Base-by-base conservation (phyloP, 2,797 vertebrate species). In the Cirrhinus mrigala region DNA sequence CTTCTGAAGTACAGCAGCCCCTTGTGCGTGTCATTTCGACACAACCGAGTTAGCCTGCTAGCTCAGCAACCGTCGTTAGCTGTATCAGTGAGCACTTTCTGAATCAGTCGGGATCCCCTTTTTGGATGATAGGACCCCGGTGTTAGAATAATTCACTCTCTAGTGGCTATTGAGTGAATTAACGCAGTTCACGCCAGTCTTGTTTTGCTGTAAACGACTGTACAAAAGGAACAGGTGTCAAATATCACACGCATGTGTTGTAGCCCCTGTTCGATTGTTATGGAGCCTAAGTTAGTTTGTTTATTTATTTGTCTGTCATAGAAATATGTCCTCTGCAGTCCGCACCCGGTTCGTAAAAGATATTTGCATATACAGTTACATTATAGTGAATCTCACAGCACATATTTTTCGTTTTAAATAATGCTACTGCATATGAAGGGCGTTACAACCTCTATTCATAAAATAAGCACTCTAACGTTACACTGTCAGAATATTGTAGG, bases 151-250 rank as follows among this genome's bases (percentile, higher is more conserved):
- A n/a, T 74, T 18, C 24, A 12, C 7, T 46, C 3, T 10, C 6
- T 33, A 20, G 22, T 64, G 22, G 15, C 44, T 50, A 7, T 16
- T 40, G 20, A 77, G 20, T 76, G 50, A 37, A 64, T 83, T 64
- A 24, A 52, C 18, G 6, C 3, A 14, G 66, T 73, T 48, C 1
- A 44, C 14, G 24, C n/a, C 5, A 2, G 12, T 54, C 29, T 64
- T 24, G 60, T 56, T 83, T 77, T 40, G 6, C 0, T 76, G 29
- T 83, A 6, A 54, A 68, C 33, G 0, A 44, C 22, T 44, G 60
- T 10, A 54, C 3, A 52, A 54, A 76, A 15, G 73, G 37, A 83
- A 83, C 82, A 76, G 82, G 46, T 83, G 82, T 83, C 82, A 64
- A 50, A 52, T 37, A 14, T 37, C 71, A 82, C 70, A 54, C 20